These are phyloP conservation scores for Drosophila cardini DNA, from an alignment of 1,140 invertebrate genomes.

Conservation along the genomic window DNA sequence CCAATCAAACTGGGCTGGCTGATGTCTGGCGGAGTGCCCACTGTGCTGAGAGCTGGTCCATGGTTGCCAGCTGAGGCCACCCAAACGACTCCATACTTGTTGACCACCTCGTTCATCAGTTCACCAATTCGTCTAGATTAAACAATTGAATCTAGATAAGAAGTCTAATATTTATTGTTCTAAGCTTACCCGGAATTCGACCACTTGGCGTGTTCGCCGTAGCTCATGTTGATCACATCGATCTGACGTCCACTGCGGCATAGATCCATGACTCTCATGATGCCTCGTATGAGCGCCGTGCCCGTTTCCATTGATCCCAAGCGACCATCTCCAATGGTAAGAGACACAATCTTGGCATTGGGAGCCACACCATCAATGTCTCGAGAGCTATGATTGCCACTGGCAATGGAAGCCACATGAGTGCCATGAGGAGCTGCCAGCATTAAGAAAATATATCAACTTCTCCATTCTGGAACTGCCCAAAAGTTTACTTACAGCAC, in stretches of 20 bases:
- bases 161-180: slow-evolving; percentile 26
- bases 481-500: slow-evolving; percentile 90
- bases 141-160: background rate
- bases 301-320: slow-evolving; percentile 98
- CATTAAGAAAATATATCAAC: background rate
- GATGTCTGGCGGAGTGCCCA: slow-evolving; percentile 96
- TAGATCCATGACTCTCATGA: slow-evolving; percentile 93
- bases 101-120: slow-evolving; percentile 94
- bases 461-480: background rate
- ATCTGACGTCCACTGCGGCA: slow-evolving; percentile 87
- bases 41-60: slow-evolving; percentile 92
- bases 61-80: slow-evolving; percentile 97
- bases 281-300: slow-evolving; percentile 94
- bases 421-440: slow-evolving; percentile 95
- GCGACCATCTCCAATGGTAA: slow-evolving; percentile 96
- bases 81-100: slow-evolving; percentile 96
- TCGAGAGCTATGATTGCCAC: slow-evolving; percentile 95
- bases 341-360: slow-evolving; percentile 97
- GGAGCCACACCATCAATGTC: slow-evolving; percentile 98
- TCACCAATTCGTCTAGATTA: slow-evolving; percentile 91
- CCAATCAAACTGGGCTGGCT: slow-evolving; percentile 92
- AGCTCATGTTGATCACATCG: slow-evolving; percentile 99
- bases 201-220: slow-evolving; percentile 97
- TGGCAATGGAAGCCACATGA: slow-evolving; percentile 98
- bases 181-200: slow-evolving; percentile 92